Conservation (phyloP, 2,888 invertebrate species). For the Elysia crispata region DNA sequence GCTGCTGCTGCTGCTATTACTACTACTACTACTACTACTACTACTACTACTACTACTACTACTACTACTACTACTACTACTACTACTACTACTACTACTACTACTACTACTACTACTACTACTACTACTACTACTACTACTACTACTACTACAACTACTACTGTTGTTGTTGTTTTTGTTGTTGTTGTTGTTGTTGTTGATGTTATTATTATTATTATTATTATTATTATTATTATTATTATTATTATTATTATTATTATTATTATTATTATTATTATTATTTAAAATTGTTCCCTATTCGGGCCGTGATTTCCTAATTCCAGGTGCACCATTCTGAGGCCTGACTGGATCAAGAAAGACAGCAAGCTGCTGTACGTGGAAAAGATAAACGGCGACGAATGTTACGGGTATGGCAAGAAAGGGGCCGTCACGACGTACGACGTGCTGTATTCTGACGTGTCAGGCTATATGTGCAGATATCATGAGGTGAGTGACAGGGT, state of each 20-base stretch:
- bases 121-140: constrained; percentile 28
- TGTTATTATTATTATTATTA: constrained; percentile 10
- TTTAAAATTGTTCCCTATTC: too few relatives aligned
- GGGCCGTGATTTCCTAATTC: too few relatives aligned
- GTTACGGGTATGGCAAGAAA: constrained; percentile 12
- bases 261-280: too few relatives aligned
- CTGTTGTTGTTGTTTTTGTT: too few relatives aligned
- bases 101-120: constrained; percentile 28
- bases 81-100: constrained; percentile 25
- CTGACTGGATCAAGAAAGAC: constrained; percentile 11
- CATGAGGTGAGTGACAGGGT: constrained; percentile 11
- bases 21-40: constrained; percentile 25
- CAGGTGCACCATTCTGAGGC: constrained; percentile 28
- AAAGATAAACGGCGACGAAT: not conserved
- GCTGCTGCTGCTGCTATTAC: constrained; percentile 5
- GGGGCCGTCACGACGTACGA: constrained; percentile 16
- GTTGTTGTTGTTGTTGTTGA: too few relatives aligned
- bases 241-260: constrained; percentile 9
- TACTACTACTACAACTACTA: constrained; percentile 17
- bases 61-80: constrained; percentile 26
- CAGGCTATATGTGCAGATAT: constrained; percentile 10
- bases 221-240: constrained; percentile 11
- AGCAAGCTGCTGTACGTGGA: constrained; percentile 15
- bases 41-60: constrained; percentile 23
- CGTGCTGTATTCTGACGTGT: not conserved